Base-by-base conservation (phyloP, 2,113 vertebrate genomes). In the Tragelaphus buxtoni region DNA sequence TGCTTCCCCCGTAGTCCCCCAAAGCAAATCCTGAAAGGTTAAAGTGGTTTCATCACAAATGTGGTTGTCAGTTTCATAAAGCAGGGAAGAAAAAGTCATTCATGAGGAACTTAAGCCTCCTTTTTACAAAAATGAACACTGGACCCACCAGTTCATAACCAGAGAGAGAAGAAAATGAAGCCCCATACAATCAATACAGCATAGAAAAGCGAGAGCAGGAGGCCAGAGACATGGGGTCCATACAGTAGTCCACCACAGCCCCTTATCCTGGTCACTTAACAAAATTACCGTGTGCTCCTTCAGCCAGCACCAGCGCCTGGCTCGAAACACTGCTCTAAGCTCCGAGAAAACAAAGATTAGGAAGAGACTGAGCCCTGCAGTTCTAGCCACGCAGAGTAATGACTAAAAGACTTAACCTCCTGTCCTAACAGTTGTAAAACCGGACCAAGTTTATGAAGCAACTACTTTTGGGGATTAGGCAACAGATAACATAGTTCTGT, bases 1-100 rank as follows among this genome's bases (percentile, higher is more conserved):
- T 96, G 96, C 45, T 96, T 97, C 92, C 97, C 97, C 97, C 0
- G 39, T 20, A 17, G 84, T 65, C 49, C 86, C 84, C 91, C 69
- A 65, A 61, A 96, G 84, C 51, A 47, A 96, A 90, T 92, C 60
- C 74, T 72, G 83, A 97, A 97, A 97, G 92, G 94, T 96, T 96
- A 97, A 89, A 49, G 83, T 90, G 39, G 76, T 97, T 97, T 97
- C 90, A 53, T 61, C n/a, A 51, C 42, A 65, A 90, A 55, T 26
- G 69, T 97, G 88, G 90, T 94, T 84, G 87, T 97, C 56, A 53
- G 42, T 86, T 96, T 95, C 80, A 39, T 45, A 81, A 92, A 92
- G 76, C 56, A 96, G 90, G 65, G 90, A 84, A 97, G 91, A 96
- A 95, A 76, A 92, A 90, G 45, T 61, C 47, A 56, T 74, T 94